Evolutionary conservation across 2,797 vertebrate species (phyloP), one percentile per base, ranked within the genome.

Genomic region (Sebastes nivosus): DNA sequence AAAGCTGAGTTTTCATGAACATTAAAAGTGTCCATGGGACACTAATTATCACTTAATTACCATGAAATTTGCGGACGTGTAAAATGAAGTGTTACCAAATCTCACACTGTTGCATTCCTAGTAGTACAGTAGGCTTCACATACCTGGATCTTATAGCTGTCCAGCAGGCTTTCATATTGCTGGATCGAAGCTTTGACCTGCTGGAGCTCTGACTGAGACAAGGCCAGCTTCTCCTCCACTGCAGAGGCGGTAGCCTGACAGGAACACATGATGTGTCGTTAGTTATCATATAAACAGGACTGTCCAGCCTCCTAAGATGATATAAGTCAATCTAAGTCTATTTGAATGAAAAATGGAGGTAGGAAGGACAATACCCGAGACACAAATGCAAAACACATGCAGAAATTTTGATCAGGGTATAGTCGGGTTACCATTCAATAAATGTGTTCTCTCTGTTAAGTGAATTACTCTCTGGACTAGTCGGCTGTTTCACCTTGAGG

Each of bases 91-190:
- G 36, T 38, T 38, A 38, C 13, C 36, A 38, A 63, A 42, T 2
- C n/a, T 66, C 34, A 11, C 24, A 66, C 13, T 27, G 65, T 9
- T 57, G 66, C 7, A 29, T 18, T 42, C 25, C 27, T 22, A 38
- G 5, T 54, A 18, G 22, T 27, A 11, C 27, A 59, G 36, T 20
- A 11, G 46, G 16, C 36, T 20, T 14, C 18, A 46, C 68, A n/a
- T 65, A 97, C 98, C 97, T 99, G 97, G 75, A 93, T 91, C 79
- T 97, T 98, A 74, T 97, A 98, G 86, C 91, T 96, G 89, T 97
- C 97, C 79, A 99, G 94, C 85, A 98, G 90, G 8, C 77, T 95
- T 88, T 99, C 97, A 0, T 98, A 98, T 80, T 96, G 97, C 81
- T 93, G 96, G 76, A 97, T 84, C 4, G 98, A 97, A 5, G 81